Conservation (phyloP, 1,140 invertebrate species). For the Drosophila arizonae region DNA sequence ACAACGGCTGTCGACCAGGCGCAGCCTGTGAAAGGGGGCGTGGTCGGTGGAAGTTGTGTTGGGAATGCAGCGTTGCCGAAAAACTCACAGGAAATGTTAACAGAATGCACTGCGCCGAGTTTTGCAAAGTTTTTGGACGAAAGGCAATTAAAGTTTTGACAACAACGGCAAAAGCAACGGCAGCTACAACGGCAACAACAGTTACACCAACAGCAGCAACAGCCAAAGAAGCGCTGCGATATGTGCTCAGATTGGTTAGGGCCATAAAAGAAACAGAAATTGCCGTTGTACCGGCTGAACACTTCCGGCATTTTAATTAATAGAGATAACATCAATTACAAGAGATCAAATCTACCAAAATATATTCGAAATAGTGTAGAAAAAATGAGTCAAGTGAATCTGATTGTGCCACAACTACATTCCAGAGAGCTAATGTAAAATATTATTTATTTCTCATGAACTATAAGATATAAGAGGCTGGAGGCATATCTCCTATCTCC, state of each 20-base stretch:
- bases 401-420: too few species aligned
- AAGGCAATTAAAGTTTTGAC: constrained; percentile 76
- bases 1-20: constrained; percentile 7
- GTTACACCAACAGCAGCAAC: constrained; percentile 9
- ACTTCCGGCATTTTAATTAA: constrained; percentile 32
- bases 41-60: neutral
- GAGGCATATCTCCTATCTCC: too few species aligned
- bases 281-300: constrained; percentile 7
- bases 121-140: constrained; percentile 64
- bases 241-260: constrained; percentile 10
- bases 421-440: too few species aligned
- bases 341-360: too few species aligned
- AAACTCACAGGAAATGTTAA: constrained; percentile 74
- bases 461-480: too few species aligned
- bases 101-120: constrained; percentile 72
- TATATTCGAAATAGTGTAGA: too few species aligned
- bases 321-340: constrained; percentile 13
- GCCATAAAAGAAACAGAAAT: constrained; percentile 7
- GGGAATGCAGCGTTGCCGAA: constrained; percentile 19
- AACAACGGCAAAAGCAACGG: constrained; percentile 24
- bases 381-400: too few species aligned
- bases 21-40: neutral
- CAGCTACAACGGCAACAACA: constrained; percentile 3
- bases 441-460: too few species aligned
- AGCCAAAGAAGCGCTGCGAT: neutral